Percentiles rank a stretch among this genome's conserved stretches.
phyloP scores from a whole-genome alignment of 2,888 invertebrate genomes.

The Phortica magna region DNA sequence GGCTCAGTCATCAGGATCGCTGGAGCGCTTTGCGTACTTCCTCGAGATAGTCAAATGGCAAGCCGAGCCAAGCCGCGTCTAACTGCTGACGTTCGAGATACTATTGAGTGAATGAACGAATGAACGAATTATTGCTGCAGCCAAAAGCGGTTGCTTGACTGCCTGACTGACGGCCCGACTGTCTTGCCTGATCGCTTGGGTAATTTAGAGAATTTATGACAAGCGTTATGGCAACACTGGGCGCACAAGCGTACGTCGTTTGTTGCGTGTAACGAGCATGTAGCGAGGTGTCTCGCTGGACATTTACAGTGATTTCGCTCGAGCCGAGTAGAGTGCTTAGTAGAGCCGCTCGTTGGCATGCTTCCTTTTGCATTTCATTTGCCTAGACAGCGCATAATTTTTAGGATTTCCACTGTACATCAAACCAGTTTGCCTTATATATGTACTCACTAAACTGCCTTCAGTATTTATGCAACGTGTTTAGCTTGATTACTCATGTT shows the following conservation, averaged over 20 bases:
- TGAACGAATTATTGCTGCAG: neutral
- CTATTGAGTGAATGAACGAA: neutral
- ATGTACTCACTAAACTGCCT: conserved; percentile 23
- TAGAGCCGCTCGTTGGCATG: conserved; percentile 5
- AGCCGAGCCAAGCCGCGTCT: too few species aligned
- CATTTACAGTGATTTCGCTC: conserved; percentile 24
- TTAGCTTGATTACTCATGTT: conserved; percentile 73
- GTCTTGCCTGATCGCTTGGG: conserved; percentile 61
- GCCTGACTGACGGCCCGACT: neutral
- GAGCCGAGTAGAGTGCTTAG: too few species aligned
- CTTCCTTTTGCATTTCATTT: neutral
- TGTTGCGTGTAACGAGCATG: neutral
- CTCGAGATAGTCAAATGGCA: conserved; percentile 43
- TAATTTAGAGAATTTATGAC: conserved; percentile 74
- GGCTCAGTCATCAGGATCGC: conserved; percentile 32
- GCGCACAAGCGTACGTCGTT: conserved; percentile 41
- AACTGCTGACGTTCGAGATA: conserved; percentile 6
- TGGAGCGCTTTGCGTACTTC: neutral
- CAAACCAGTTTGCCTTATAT: conserved; percentile 61
- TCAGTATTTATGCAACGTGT: conserved; percentile 69
- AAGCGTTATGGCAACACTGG: conserved; percentile 69
- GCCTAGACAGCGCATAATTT: conserved; percentile 46
- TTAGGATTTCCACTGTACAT: conserved; percentile 43
- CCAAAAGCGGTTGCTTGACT: neutral
- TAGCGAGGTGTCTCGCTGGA: conserved; percentile 22